Conservation (phyloP, 2,113 vertebrate species). For the Eurypyga helias region DNA sequence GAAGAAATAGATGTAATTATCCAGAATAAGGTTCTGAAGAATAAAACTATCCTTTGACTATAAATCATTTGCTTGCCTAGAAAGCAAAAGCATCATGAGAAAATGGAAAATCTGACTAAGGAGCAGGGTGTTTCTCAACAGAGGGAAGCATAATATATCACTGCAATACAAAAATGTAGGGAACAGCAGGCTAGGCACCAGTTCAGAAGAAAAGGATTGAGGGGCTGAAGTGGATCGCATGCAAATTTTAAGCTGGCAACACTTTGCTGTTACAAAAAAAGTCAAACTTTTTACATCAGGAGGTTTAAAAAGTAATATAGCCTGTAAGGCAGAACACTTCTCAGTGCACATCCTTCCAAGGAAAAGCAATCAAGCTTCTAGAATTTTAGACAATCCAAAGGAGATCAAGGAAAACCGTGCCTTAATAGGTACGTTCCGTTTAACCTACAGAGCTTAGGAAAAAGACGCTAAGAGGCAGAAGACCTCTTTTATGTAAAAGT, state of each 20-base stretch:
- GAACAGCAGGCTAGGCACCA: not conserved
- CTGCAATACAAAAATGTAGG: not conserved
- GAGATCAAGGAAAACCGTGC: not conserved
- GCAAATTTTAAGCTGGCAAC: rapidly evolving
- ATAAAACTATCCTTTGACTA: not conserved
- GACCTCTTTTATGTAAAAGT: not conserved
- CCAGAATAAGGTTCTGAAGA: not conserved
- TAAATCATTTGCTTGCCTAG: not conserved
- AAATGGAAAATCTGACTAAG: not conserved
- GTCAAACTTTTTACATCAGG: rapidly evolving
- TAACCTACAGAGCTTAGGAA: not conserved
- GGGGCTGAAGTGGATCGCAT: not conserved
- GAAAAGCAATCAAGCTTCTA: not conserved
- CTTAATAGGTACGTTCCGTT: rapidly evolving
- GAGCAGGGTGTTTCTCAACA: not conserved
- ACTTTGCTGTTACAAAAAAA: not conserved
- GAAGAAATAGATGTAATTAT: not conserved
- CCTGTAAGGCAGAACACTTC: not conserved
- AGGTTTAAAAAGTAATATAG: not conserved
- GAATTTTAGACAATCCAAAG: not conserved
- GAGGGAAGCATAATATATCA: not conserved
- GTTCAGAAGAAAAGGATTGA: not conserved
- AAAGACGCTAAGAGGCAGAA: not conserved
- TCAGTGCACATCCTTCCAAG: not conserved
- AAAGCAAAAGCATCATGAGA: not conserved